phyloP scores from a whole-genome alignment of 1,140 invertebrate genomes.

The Diploscapter pachys region DNA sequence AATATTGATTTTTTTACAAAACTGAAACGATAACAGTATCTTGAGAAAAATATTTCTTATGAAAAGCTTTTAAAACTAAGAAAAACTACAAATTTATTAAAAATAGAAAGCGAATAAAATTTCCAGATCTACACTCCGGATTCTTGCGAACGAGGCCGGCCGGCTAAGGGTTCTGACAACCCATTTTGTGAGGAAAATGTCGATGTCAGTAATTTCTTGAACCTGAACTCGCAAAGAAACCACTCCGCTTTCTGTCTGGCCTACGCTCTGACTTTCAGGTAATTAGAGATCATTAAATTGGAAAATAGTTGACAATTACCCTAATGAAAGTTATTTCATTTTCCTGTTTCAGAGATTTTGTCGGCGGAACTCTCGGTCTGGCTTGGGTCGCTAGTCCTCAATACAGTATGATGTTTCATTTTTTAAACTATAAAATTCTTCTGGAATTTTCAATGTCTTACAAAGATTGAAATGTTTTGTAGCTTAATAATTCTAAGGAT shows the following conservation, averaged over 20 bases:
- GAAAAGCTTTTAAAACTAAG: no score
- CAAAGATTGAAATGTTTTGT: not conserved
- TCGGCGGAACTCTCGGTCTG: slow-evolving; percentile 87
- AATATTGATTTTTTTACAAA: not conserved
- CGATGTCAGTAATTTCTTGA: slow-evolving; percentile 97
- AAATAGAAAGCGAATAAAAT: not conserved
- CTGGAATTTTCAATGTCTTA: not conserved
- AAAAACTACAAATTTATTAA: no score
- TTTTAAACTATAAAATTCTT: not conserved
- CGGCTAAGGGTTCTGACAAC: slow-evolving; percentile 64
- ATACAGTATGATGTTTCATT: slow-evolving; percentile 38
- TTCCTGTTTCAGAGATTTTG: slow-evolving; percentile 74
- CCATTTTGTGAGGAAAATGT: slow-evolving; percentile 88
- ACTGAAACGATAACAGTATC: not conserved
- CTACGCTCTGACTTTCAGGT: slow-evolving; percentile 89
- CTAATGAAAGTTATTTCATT: not conserved
- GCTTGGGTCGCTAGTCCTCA: slow-evolving; percentile 93
- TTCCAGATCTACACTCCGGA: slow-evolving; percentile 62
- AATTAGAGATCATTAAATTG: not conserved
- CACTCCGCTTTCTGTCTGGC: slow-evolving; percentile 97
- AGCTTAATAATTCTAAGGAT: not conserved
- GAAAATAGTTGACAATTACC: not conserved
- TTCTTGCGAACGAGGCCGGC: slow-evolving; percentile 52
- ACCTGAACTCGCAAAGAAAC: slow-evolving; percentile 90
- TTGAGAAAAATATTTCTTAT: not conserved